Percentiles rank a stretch among this genome's conserved stretches.
phyloP scores from a whole-genome alignment of 1,140 invertebrate genomes.

The Tetragonula clypearis region DNA sequence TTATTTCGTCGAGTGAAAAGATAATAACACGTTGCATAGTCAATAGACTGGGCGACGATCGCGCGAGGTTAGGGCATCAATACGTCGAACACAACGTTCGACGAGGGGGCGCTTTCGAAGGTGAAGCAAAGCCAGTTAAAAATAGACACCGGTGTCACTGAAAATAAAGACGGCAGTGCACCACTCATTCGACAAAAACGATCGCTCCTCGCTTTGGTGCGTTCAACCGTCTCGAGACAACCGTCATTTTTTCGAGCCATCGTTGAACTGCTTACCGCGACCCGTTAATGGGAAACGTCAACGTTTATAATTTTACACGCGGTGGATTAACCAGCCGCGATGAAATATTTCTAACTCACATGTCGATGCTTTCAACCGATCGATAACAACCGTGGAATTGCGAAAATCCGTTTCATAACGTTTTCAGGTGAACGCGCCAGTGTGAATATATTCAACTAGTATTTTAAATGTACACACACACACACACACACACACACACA shows the following conservation, averaged over 20 bases:
- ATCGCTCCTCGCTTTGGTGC: constrained; percentile 35
- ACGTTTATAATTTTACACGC: neutral
- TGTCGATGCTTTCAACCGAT: neutral
- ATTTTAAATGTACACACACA: too few relatives aligned
- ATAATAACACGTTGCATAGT: neutral
- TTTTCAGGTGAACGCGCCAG: neutral
- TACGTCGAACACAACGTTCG: constrained; percentile 33
- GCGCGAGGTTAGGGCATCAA: constrained; percentile 21
- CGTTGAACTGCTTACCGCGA: neutral
- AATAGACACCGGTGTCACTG: constrained; percentile 48
- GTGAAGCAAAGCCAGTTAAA: constrained; percentile 59
- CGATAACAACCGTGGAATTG: neutral
- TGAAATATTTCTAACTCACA: neutral
- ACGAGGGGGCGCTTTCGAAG: constrained; percentile 44
- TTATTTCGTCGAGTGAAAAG: too few relatives aligned
- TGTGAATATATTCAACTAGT: too few relatives aligned
- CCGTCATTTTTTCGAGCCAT: neutral
- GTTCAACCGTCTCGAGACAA: neutral
- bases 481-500: too few relatives aligned
- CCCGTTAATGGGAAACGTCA: neutral
- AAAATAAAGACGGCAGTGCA: constrained; percentile 60
- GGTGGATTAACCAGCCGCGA: neutral
- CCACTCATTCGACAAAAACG: constrained; percentile 56
- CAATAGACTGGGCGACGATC: neutral
- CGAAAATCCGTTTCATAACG: neutral